Evolutionary conservation across 2,797 vertebrate species (phyloP).

Genomic region (Macrochelys suwanniensis): DNA sequence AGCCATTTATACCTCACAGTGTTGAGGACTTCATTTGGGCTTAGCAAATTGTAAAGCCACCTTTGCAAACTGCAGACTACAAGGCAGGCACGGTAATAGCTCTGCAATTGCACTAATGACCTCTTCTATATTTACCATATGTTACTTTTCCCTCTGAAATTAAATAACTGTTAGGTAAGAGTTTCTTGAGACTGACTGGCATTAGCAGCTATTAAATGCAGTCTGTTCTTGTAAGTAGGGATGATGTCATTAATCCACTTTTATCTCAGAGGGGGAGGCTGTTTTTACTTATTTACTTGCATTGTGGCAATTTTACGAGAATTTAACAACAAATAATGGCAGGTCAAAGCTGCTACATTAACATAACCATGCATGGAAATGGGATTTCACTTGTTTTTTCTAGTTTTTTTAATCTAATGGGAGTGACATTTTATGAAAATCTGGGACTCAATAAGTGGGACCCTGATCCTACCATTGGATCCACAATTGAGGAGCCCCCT

Average conservation of each 20-base stretch:
- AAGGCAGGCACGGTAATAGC: constrained; percentile 15
- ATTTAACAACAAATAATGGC: constrained; percentile 6
- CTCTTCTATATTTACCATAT: background rate
- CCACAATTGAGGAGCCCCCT: background rate
- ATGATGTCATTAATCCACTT: constrained; percentile 25
- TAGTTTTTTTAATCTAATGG: background rate
- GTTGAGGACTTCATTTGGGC: background rate
- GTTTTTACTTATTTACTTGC: background rate
- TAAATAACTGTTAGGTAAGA: constrained; percentile 15
- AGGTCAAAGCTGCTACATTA: constrained; percentile 5
- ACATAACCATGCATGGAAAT: background rate
- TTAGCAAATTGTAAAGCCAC: background rate
- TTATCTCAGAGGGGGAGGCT: background rate
- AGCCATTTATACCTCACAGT: background rate
- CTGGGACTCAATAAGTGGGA: background rate
- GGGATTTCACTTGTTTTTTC: constrained; percentile 9
- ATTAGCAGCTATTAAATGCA: constrained; percentile 38
- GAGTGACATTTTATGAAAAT: background rate
- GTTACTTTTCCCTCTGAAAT: constrained; percentile 45
- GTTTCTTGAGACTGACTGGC: constrained; percentile 45
- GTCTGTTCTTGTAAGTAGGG: background rate
- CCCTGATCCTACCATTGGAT: background rate
- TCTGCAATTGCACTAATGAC: constrained; percentile 41
- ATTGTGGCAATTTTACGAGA: background rate
- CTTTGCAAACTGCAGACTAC: background rate